Evolutionary conservation across 2,888 invertebrate species (phyloP).

Genomic region (Argyra leucocephala): DNA sequence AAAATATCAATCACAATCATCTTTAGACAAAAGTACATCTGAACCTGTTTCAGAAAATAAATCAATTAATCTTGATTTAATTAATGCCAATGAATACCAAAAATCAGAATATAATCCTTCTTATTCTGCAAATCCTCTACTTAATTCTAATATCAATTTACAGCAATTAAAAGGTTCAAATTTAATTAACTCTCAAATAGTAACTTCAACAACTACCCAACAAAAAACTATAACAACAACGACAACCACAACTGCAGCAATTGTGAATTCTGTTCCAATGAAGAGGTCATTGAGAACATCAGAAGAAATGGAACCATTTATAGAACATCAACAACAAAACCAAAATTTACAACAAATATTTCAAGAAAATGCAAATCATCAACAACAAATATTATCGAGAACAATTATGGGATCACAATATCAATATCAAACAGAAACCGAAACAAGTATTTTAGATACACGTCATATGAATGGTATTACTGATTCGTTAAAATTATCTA

Average conservation of each 20-base stretch:
- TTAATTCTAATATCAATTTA: neutral
- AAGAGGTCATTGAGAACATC: neutral
- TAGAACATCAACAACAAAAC: neutral
- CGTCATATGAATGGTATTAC: neutral
- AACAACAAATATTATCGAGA: no score
- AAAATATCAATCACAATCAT: conserved; percentile 7
- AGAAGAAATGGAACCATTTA: neutral
- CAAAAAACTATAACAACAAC: neutral
- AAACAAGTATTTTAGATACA: neutral
- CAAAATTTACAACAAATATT: neutral
- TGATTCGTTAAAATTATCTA: neutral
- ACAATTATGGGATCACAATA: neutral
- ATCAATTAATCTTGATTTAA: neutral
- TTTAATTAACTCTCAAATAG: neutral
- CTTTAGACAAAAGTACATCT: neutral
- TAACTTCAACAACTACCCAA: neutral
- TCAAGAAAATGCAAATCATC: neutral
- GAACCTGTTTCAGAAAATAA: neutral
- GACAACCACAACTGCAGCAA: neutral
- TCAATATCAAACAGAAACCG: neutral
- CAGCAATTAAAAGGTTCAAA: neutral
- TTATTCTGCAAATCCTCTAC: neutral
- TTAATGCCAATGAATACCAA: conserved; percentile 7
- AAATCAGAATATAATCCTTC: neutral
- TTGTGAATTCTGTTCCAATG: neutral